phyloP scores from a whole-genome alignment of 2,888 invertebrate genomes.

The Frankliniella fusca region DNA sequence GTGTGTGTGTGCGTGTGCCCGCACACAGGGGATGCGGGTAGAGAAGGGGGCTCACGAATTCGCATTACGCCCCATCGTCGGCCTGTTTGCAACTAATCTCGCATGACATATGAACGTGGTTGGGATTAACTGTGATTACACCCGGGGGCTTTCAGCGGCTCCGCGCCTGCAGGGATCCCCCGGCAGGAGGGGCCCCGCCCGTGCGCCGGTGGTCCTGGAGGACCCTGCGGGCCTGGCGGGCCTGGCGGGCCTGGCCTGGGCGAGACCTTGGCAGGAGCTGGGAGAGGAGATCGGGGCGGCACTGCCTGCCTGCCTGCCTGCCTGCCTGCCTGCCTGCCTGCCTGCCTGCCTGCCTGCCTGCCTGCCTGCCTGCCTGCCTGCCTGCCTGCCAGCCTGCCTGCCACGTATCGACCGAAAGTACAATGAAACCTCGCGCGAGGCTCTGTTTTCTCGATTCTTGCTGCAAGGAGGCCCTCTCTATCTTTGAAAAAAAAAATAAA shows the following conservation, averaged over 20 bases:
- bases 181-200: neutral
- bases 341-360: too few species aligned
- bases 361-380: too few species aligned
- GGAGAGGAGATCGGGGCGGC: neutral
- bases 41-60: constrained; percentile 10
- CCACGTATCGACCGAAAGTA: neutral
- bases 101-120: constrained; percentile 22
- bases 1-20: too few species aligned
- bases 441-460: too few species aligned
- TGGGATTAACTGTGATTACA: constrained; percentile 25
- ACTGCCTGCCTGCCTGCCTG: too few species aligned
- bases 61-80: constrained; percentile 12
- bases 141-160: neutral
- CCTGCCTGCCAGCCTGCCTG: too few species aligned
- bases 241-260: neutral
- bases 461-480: too few species aligned
- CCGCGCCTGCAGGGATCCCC: neutral
- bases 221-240: neutral
- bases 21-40: too few species aligned
- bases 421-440: too few species aligned
- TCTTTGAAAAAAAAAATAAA: too few species aligned
- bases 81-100: constrained; percentile 26
- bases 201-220: neutral
- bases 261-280: too few species aligned
- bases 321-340: too few species aligned